Evolutionary conservation across 2,888 invertebrate species (phyloP).

Genomic region (Orthosia gothica): DNA sequence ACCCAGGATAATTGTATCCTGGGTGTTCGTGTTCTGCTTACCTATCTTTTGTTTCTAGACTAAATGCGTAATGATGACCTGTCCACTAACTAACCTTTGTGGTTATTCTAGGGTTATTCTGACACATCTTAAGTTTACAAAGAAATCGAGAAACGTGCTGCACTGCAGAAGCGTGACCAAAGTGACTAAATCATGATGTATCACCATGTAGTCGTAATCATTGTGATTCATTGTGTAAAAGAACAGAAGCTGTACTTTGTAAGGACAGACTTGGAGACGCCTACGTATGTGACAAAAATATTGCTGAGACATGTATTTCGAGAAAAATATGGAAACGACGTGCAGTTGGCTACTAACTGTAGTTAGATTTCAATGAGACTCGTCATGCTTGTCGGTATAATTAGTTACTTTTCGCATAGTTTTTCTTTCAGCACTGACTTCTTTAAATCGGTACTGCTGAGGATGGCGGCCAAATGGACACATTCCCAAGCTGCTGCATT

Average conservation of each 20-base stretch:
- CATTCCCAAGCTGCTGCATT: neutral
- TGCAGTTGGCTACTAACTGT: no score
- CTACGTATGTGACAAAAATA: neutral
- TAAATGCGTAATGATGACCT: neutral
- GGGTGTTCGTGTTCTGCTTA: neutral
- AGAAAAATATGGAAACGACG: no score
- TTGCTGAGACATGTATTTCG: neutral
- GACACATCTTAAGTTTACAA: slow-evolving; percentile 50
- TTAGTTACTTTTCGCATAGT: no score
- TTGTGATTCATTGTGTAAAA: slow-evolving; percentile 40
- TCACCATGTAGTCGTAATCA: slow-evolving; percentile 12
- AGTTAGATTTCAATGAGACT: no score
- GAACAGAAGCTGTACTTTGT: slow-evolving; percentile 4
- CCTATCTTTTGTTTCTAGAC: neutral
- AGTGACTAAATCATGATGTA: slow-evolving; percentile 44
- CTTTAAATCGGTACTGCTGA: neutral
- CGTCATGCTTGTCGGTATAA: no score
- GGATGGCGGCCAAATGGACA: neutral
- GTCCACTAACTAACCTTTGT: slow-evolving; percentile 12
- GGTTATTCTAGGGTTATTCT: slow-evolving; percentile 16
- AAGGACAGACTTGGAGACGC: slow-evolving; percentile 27
- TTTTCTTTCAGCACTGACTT: neutral
- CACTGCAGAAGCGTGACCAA: slow-evolving; percentile 39
- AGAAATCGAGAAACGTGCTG: slow-evolving; percentile 41
- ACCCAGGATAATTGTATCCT: no score